phyloP scores from a whole-genome alignment of 2,797 vertebrate species.

The Rhabdophis nuchalis region DNA sequence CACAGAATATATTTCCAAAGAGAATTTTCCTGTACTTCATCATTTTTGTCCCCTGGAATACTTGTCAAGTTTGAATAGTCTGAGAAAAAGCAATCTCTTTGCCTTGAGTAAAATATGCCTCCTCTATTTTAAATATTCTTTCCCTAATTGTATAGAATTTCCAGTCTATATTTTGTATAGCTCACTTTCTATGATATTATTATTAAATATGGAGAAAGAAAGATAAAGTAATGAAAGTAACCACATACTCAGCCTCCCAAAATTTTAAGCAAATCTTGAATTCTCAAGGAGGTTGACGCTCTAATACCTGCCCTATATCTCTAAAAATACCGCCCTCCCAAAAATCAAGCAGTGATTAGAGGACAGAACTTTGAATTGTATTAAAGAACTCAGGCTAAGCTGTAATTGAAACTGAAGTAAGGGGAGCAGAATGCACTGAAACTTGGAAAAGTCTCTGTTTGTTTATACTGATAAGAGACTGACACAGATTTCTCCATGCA shows the following conservation, averaged over 20 bases:
- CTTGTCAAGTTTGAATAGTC: neutral
- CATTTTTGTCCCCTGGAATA: neutral
- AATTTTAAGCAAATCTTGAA: neutral
- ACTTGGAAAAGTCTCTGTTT: neutral
- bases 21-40: neutral
- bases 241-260: neutral
- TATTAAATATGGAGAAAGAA: neutral
- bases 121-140: neutral
- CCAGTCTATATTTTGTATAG: neutral
- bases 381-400: neutral
- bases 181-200: neutral
- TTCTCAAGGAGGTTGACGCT: neutral
- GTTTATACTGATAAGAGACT: neutral
- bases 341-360: neutral
- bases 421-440: neutral
- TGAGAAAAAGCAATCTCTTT: neutral
- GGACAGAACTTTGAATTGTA: neutral
- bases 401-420: neutral
- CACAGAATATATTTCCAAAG: neutral
- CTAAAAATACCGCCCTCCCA: neutral
- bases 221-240: neutral
- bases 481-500: neutral
- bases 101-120: neutral
- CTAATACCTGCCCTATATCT: neutral
- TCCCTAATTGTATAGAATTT: neutral